Evolutionary conservation across 2,113 vertebrate genomes (phyloP), one percentile per base, ranked within the genome.

Genomic region (Coptodon bakossiorum): DNA sequence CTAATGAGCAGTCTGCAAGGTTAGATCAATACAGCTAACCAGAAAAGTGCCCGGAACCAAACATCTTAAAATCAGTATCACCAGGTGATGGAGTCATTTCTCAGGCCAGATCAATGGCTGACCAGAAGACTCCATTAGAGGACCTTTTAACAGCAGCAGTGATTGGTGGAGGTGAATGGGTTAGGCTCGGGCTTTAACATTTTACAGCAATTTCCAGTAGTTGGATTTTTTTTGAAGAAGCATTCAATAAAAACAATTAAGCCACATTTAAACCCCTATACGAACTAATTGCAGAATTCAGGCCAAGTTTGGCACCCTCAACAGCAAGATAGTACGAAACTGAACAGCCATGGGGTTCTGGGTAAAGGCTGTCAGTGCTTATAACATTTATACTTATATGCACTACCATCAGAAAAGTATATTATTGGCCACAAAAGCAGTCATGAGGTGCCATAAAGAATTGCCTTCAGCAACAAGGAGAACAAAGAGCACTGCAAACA

Each of bases 31-130:
- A 68, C 63, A 59, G 50, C 91, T 82, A 86, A 91, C 40, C 73
- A 12, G 82, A 63, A 45, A 78, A 10, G 29, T 71, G 57, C 43
- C 59, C 4, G 4, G 59, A 68, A 87, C 63, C 87, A 85, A 88
- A 91, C 87, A 61, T 83, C 87, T 94, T 88, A 81, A 85, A 91
- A 88, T 88, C 43, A 7, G 87, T 38, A 68, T 87, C 84, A 61
- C 81, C 19, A 66, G 88, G 89, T 86, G 86, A 84, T 80, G 40
- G 57, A 88, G 29, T 53, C 4, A 31, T 85, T 82, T 57, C 73
- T 84, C 80, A 80, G 87, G 73, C 80, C 57, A 19, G 90, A 93
- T 95, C 89, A 61, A 95, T 95, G 86, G 11, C 81, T 90, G 83
- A 87, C 85, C 71, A 22, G 83, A 81, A n/a, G 86, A 90, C 85